Evolutionary conservation across 2,797 vertebrate species (phyloP).

Genomic region (Hypotaenidia okinawae): DNA sequence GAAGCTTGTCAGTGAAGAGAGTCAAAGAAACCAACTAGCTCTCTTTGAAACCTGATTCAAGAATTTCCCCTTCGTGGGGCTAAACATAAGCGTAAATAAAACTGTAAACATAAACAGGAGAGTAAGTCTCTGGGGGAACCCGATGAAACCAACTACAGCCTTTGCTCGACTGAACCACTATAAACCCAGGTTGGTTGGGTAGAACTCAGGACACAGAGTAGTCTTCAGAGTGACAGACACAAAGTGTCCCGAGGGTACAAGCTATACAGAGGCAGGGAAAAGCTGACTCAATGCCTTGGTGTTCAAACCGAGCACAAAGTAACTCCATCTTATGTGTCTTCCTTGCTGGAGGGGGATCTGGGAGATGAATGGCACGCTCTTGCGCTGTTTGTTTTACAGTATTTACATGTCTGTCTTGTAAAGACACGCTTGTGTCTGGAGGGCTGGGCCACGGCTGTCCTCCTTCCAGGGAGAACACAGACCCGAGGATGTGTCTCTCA

Average conservation of each 20-base stretch:
- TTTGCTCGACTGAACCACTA: not conserved
- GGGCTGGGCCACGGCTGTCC: not conserved
- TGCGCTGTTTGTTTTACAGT: constrained; percentile 2
- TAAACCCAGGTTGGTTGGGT: not conserved
- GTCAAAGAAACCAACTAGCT: not conserved
- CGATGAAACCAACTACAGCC: not conserved
- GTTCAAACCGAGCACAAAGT: not conserved
- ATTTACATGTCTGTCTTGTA: constrained; percentile 51
- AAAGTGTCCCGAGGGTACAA: not conserved
- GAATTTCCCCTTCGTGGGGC: not conserved
- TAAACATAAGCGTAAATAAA: not conserved
- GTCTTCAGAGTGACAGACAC: not conserved
- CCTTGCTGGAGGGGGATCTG: not conserved
- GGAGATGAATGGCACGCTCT: not conserved
- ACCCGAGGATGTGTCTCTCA: not conserved
- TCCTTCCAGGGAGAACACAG: not conserved
- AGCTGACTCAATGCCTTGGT: constrained; percentile 40
- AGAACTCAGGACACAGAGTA: not conserved
- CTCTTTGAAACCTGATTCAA: not conserved
- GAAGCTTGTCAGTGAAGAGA: not conserved
- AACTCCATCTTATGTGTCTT: not conserved
- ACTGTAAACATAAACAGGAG: not conserved
- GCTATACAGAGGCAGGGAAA: not conserved
- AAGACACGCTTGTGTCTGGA: constrained; percentile 22
- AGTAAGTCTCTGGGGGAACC: not conserved